These are phyloP conservation scores for Drosophila mettleri DNA, from an alignment of 2,888 invertebrate genomes.

Conservation along the genomic window DNA sequence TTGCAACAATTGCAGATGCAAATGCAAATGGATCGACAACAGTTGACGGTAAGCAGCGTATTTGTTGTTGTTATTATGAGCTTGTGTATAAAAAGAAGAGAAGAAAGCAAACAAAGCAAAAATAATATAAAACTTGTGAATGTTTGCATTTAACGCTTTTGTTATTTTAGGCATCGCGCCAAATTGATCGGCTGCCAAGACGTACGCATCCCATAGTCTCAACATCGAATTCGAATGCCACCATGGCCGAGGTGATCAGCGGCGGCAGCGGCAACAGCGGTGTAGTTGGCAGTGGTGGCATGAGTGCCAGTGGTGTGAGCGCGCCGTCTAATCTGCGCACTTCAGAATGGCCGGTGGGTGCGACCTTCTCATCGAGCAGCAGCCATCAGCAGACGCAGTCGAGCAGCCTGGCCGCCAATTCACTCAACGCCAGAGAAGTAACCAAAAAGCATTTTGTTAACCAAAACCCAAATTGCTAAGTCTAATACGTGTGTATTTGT, in stretches of 20 bases:
- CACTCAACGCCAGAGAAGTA: constrained; percentile 84
- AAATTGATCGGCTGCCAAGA: constrained; percentile 94
- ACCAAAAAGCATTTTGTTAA: not conserved
- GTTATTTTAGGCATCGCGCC: constrained; percentile 90
- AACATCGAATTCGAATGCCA: constrained; percentile 87
- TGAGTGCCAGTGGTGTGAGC: constrained; percentile 64
- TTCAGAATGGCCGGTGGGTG: constrained; percentile 83
- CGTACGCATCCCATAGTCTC: constrained; percentile 89
- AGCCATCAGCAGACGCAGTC: constrained; percentile 84
- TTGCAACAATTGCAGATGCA: constrained; percentile 98
- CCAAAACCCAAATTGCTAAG: not conserved
- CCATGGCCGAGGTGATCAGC: constrained; percentile 85
- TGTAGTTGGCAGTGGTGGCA: constrained; percentile 67
- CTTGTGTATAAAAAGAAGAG: constrained; percentile 8
- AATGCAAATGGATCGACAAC: constrained; percentile 94
- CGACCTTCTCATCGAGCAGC: constrained; percentile 79
- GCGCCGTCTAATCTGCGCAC: constrained; percentile 78
- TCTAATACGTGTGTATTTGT: constrained; percentile 13
- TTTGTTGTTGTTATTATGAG: constrained; percentile 21
- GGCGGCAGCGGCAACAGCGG: constrained; percentile 76
- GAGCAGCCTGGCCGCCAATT: constrained; percentile 81
- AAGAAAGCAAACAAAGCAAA: not conserved
- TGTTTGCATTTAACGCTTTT: constrained; percentile 35
- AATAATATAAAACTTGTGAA: constrained; percentile 9
- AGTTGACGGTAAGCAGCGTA: constrained; percentile 88